phyloP scores from a whole-genome alignment of 1,140 invertebrate species.

The Philopotamus ludificatus region DNA sequence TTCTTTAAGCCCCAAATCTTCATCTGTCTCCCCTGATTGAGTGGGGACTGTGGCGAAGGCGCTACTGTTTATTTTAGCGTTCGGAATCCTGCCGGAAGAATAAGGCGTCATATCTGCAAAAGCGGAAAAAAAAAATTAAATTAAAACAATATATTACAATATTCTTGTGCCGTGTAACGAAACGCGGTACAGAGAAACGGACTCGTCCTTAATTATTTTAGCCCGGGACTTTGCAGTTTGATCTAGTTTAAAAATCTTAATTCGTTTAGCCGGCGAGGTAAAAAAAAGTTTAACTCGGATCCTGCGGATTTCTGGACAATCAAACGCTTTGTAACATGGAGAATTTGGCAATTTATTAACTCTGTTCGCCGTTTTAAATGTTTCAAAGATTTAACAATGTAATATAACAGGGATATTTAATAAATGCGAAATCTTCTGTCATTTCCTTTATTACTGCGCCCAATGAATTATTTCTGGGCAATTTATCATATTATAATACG shows the following conservation, averaged over 20 bases:
- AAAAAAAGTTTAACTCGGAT: background rate
- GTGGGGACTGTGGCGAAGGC: background rate
- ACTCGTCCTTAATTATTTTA: background rate
- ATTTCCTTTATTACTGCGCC: too few species aligned
- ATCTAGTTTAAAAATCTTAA: background rate
- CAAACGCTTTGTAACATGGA: background rate
- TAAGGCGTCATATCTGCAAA: conserved; percentile 27
- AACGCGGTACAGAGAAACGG: too few species aligned
- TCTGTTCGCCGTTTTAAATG: too few species aligned
- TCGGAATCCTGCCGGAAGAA: conserved; percentile 16
- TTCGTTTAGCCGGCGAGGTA: background rate
- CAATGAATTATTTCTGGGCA: too few species aligned
- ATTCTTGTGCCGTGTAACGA: background rate
- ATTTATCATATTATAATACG: too few species aligned
- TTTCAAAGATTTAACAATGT: too few species aligned
- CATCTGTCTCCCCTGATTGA: conserved; percentile 9
- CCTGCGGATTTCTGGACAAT: background rate
- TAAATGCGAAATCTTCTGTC: too few species aligned
- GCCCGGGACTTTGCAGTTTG: background rate
- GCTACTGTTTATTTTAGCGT: conserved; percentile 24
- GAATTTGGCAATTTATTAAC: too few species aligned
- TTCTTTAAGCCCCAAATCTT: conserved; percentile 17
- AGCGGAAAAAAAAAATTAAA: conserved; percentile 18
- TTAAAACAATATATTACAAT: too few species aligned
- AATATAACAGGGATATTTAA: too few species aligned